These are phyloP conservation scores for Oryctolagus cuniculus DNA, from an alignment of 2,113 vertebrate species.

Conservation along the genomic window mOryCun1.1 NC_091438.1:140549501-140550000, in stretches of 20 bases:
- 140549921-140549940: slow-evolving; percentile 15
- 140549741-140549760: background rate
- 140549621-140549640: background rate
- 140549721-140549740: background rate
- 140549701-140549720: background rate
- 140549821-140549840: slow-evolving; percentile 8
- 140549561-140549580: background rate
- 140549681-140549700: background rate
- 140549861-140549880: slow-evolving; percentile 42
- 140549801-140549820: background rate
- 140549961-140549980: background rate
- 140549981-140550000: too few species aligned
- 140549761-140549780: background rate
- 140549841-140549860: slow-evolving; percentile 41
- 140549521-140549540: background rate
- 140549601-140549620: background rate
- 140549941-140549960: background rate
- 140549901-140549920: slow-evolving; percentile 22
- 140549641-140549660: background rate
- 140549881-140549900: background rate
- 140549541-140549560: background rate
- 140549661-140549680: background rate
- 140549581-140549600: background rate
- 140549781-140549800: background rate
- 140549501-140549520: too few species aligned